Base-by-base conservation (phyloP, 2,113 vertebrate genomes). In the Trogon melanurus region DNA sequence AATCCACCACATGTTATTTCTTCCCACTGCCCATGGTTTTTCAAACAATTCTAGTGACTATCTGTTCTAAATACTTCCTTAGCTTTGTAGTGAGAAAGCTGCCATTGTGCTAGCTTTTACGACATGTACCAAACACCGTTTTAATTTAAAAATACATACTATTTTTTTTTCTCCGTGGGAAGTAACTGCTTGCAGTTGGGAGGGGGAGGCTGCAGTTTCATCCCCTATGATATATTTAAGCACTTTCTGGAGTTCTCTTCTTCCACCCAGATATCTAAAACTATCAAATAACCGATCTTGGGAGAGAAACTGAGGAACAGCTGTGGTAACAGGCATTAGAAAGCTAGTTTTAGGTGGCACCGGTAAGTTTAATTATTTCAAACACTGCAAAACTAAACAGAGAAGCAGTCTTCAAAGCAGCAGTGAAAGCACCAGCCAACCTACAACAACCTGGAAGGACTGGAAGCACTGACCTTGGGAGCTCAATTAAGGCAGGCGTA, bases 401-500 rank as follows among this genome's bases (percentile, higher is more conserved):
- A 54, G 16, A 70, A 64, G 19, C 27, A 5, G 8, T 14, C 53
- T 66, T 53, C 2, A 0, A 84, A 58, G 44, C 3, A 2, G 27
- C 30, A 81, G 18, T 22, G 45, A 74, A 82, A 87, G 36, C 57
- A 54, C 36, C 16, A 45, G 16, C 20, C 57, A 44, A 22, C 4
- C 1, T 27, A 13, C 0, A 4, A 6, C 34, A 66, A 10, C 62
- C 15, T 41, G 62, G 50, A 54, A 11, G n/a, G 29, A 26, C 2
- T 32, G 30, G n/a, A 79, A 83, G 10, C 57, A 25, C 11, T 14
- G 4, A 62, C 23, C 72, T 45, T 45, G 44, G 44, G 10, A 79
- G 67, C 23, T 50, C 67, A 62, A 5, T 48, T 70, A 71, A 58
- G 27, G 53, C 25, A 36, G 44, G 9, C 3, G 69, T 89, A 67